Evolutionary conservation across 30 jellyfish, hydroid and myxozoan genomes (phyloP), one percentile per base, ranked within the genome.

Genomic region (Cassiopea xamachana): DNA sequence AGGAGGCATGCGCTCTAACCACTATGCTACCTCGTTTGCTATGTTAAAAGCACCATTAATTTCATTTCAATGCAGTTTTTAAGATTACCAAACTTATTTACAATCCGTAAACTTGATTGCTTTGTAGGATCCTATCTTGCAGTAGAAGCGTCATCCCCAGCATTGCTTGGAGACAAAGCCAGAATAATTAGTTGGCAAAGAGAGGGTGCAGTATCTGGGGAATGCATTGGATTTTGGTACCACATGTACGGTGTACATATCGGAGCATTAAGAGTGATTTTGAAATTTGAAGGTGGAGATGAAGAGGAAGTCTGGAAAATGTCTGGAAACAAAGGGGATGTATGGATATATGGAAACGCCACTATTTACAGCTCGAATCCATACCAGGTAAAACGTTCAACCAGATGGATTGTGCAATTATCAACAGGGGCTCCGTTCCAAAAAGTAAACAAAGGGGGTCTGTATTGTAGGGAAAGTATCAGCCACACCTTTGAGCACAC

Each of bases 131-230:
- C 80, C 51, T 96, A 96, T 77, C 19, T 91, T 7, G 92, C 69
- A 61, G 91, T 92, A 1, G 99, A 96, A 69, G 91, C 99, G 27
- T 92, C 99, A 2, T 18, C 94, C 1, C 99, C 99, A 17, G 97
- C 99, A 0, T 48, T 27, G 46, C 46, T 45, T 7, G 91, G 97
- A 7, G 93, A 89, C 93, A 75, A 58, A 79, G 97, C 99, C 19
- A 71, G 87, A 10, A 12, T 96, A 18, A 81, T 75, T 39, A 96
- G 98, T 87, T 64, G 50, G 48, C 86, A 16, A 43, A 81, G 91
- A 45, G 55, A 91, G 1, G 86, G 71, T 47, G 69, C 86, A 8
- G 58, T 47, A 0, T 64, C 70, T 15, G 80, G 83, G 9, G 60
- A 79, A 60, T 96, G 99, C 76, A 45, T 96, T n/a, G 79, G 87